Percentiles rank a stretch among this genome's conserved stretches.
phyloP scores from a whole-genome alignment of 1,140 invertebrate species.

The Hyposmocoma kahamanoa region DNA sequence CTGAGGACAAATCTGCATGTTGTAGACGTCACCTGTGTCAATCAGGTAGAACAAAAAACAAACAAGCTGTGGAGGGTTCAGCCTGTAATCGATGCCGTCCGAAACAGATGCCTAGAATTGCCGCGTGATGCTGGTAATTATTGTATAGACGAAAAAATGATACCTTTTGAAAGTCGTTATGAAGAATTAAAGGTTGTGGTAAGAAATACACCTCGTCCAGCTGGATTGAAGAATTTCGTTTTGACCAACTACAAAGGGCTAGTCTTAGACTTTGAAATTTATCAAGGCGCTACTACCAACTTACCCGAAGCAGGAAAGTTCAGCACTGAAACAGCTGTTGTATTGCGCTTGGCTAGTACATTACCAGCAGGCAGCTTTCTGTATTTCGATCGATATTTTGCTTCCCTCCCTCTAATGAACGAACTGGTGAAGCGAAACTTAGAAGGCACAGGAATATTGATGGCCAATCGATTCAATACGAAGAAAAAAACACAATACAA shows the following conservation, averaged over 20 bases:
- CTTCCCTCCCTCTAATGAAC: slow-evolving; percentile 9
- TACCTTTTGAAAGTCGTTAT: not conserved
- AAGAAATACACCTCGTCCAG: slow-evolving; percentile 26
- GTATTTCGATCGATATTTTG: slow-evolving; percentile 32
- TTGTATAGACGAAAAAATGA: slow-evolving; percentile 3
- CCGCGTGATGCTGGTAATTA: not conserved
- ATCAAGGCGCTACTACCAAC: not conserved
- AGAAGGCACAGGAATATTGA: not conserved
- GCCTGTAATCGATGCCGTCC: not conserved
- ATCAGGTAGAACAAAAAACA: not conserved
- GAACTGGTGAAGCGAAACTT: not conserved
- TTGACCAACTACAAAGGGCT: slow-evolving; percentile 18
- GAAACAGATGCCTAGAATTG: not conserved
- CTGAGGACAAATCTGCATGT: not conserved
- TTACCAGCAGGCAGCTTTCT: slow-evolving; percentile 21
- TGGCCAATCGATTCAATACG: not conserved
- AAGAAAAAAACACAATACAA: too few species aligned
- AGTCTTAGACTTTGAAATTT: slow-evolving; percentile 26
- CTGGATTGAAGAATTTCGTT: slow-evolving; percentile 26
- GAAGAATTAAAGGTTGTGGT: slow-evolving; percentile 13
- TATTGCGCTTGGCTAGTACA: slow-evolving; percentile 19
- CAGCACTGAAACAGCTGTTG: slow-evolving; percentile 15
- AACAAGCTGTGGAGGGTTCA: not conserved
- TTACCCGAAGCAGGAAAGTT: slow-evolving; percentile 12
- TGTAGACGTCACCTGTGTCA: not conserved